Evolutionary conservation across 1,140 invertebrate species (phyloP), one percentile per base, ranked within the genome.

Genomic region (Drosophila funebris): DNA sequence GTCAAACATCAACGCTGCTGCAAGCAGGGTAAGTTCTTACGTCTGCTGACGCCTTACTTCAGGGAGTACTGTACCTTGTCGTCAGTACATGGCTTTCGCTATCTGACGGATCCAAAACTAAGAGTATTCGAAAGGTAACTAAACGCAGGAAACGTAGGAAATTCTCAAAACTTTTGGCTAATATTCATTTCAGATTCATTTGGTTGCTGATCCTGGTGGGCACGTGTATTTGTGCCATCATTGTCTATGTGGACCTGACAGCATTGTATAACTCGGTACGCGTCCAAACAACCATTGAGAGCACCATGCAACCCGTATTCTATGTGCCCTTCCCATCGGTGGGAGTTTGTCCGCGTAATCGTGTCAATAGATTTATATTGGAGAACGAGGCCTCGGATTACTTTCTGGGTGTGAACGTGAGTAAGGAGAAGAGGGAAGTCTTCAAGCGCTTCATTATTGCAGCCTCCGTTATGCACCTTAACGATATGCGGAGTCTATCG

Each of bases 21-120:
- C 0, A 76, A 48, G n/a, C 1, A 62, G 6, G 18, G 41, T 7
- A 57, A 20, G 7, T 27, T 63, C 13, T 0, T 33, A 5, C 14
- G 27, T 0, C 37, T 52, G 1, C 9, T 90, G n/a, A 16, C 62
- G 11, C 60, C 74, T 5, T 89, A 90, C 31, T 39, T 85, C 2
- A 90, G 77, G 50, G 69, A 74, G 22, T 91, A 91, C 43, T 87
- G 90, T n/a, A 52, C 48, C 4, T 53, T 6, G 2, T 81, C 85
- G 20, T 82, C 82, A 0, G 44, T 91, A 4, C 90, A 91, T 60
- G 85, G 90, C 27, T 69, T 91, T 36, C 77, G 71, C 2, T 91
- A 90, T 52, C 50, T 91, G 13, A 69, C 90, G 0, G 77, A 91
- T 20, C 60, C 73, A 0, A 84, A 82, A 27, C 18, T 90, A 58